Conservation (phyloP, 2,113 vertebrate genomes). For the Triplophysa dalaica region DNA sequence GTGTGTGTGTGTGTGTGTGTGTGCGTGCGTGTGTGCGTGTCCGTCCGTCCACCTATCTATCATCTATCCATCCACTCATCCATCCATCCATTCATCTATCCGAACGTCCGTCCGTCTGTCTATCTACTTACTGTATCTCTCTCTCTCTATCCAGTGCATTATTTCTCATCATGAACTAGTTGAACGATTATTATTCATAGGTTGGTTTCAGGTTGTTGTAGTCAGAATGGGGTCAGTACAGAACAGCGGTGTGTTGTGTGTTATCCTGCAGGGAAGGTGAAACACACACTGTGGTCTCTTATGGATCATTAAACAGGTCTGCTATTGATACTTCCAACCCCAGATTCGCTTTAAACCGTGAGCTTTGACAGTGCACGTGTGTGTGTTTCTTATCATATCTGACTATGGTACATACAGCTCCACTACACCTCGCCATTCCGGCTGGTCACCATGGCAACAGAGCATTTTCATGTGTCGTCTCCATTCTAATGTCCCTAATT, state of each 20-base stretch:
- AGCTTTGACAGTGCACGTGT: slow-evolving; percentile 34
- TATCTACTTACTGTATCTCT: too few species aligned
- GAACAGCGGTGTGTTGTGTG: slow-evolving; percentile 20
- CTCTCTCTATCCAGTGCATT: too few species aligned
- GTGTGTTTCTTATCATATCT: not conserved
- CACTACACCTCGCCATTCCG: slow-evolving; percentile 53
- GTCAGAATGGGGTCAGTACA: slow-evolving; percentile 50
- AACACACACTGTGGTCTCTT: not conserved
- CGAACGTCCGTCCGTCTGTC: too few species aligned
- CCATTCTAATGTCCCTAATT: slow-evolving; percentile 68
- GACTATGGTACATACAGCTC: slow-evolving; percentile 16
- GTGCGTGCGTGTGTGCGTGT: too few species aligned
- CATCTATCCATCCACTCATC: not conserved
- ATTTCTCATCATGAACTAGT: not conserved
- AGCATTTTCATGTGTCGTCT: slow-evolving; percentile 57
- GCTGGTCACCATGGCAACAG: slow-evolving; percentile 56
- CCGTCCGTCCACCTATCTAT: not conserved
- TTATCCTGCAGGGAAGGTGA: slow-evolving; percentile 23
- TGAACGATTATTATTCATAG: slow-evolving; percentile 29
- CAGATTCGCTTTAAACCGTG: not conserved
- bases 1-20: too few species aligned
- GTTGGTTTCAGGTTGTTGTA: slow-evolving; percentile 12
- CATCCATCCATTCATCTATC: not conserved
- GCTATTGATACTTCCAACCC: slow-evolving; percentile 10
- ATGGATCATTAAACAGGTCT: slow-evolving; percentile 1